phyloP scores from a whole-genome alignment of 1,140 invertebrate genomes.

The Leptinotarsa texana region DNA sequence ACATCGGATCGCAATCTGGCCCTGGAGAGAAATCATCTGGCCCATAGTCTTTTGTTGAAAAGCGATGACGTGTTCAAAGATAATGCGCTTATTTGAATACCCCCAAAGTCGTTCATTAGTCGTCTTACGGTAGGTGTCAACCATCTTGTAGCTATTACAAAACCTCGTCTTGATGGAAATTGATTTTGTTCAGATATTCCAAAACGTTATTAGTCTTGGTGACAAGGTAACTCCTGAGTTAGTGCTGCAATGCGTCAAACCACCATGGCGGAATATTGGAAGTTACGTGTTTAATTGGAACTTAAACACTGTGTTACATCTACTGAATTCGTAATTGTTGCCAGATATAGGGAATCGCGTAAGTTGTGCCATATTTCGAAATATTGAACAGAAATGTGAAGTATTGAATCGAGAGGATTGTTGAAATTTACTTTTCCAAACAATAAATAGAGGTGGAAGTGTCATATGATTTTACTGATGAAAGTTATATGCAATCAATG shows the following conservation, averaged over 20 bases:
- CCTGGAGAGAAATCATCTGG: background rate
- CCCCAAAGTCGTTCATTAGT: background rate
- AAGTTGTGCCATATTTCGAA: background rate
- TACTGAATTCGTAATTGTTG: background rate
- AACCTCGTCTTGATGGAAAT: background rate
- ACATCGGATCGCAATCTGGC: background rate
- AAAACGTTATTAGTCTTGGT: background rate
- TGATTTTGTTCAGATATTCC: background rate
- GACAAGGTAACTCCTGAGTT: background rate
- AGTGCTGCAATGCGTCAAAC: constrained; percentile 7
- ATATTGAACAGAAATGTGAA: background rate
- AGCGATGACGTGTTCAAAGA: background rate
- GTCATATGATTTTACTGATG: too few relatives aligned
- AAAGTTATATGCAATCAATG: too few relatives aligned
- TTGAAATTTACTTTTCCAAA: too few relatives aligned
- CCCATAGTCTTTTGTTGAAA: background rate
- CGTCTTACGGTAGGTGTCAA: background rate
- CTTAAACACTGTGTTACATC: background rate
- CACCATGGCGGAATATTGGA: constrained; percentile 1
- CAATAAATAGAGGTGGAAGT: too few relatives aligned
- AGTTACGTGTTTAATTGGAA: constrained; percentile 4
- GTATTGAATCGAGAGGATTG: too few relatives aligned
- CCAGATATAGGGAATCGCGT: background rate
- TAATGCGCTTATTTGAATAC: background rate
- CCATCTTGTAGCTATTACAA: background rate